A percentile compares a stretch with the other conserved stretches of the same genome.
Evolutionary conservation across 2,797 vertebrate genomes (phyloP).

Genomic region (Manis pentadactyla): DNA sequence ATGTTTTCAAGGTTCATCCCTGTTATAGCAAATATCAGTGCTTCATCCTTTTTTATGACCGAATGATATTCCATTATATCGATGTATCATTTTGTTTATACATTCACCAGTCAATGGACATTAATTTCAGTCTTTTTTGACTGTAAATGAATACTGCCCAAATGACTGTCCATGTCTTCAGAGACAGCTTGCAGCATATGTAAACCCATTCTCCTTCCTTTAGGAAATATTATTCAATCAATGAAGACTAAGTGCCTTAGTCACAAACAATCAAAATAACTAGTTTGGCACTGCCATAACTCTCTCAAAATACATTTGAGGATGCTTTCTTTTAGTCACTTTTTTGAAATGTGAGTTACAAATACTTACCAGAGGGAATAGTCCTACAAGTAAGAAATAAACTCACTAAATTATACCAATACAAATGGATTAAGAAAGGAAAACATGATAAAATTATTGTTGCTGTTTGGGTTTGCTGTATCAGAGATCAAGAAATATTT

Average conservation of each 20-base stretch:
- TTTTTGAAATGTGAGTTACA: background rate
- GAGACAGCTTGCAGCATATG: background rate
- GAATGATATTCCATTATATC: background rate
- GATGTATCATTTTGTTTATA: background rate
- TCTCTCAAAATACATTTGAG: background rate
- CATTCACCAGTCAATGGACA: background rate
- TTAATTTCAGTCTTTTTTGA: background rate
- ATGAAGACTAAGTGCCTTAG: background rate
- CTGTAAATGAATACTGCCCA: background rate
- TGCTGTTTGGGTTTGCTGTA: conserved; percentile 31
- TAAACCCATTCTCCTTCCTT: background rate
- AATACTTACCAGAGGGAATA: background rate
- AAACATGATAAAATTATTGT: conserved; percentile 33
- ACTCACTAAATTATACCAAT: background rate
- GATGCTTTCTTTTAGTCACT: background rate
- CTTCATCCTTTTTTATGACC: background rate
- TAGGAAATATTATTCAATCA: background rate
- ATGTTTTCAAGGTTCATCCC: background rate
- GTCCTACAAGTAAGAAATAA: background rate
- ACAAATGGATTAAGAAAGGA: background rate
- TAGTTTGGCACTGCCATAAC: background rate
- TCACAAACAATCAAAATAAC: background rate
- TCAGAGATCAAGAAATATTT: conserved; percentile 9
- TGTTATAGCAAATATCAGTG: background rate
- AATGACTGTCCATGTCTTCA: background rate